These are phyloP conservation scores for Ceyx margarethae DNA, from an alignment of 2,113 vertebrate species.

Conservation along the genomic window DNA sequence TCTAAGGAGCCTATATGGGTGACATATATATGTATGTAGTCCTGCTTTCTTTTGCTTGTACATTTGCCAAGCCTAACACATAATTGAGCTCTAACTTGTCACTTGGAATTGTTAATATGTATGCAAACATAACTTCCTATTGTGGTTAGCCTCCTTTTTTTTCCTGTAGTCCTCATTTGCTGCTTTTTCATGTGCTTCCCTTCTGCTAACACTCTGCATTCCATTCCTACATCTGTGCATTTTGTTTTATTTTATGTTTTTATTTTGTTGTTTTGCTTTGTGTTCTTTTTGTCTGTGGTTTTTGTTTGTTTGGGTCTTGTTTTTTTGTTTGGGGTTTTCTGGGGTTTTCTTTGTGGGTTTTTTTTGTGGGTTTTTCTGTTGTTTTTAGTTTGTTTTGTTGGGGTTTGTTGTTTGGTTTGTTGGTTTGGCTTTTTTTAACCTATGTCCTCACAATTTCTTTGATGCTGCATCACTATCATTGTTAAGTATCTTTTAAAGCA, in stretches of 20 bases:
- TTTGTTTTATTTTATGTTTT: neutral
- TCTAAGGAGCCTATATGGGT: neutral
- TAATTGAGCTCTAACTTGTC: neutral
- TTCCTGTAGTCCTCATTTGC: neutral
- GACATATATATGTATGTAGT: neutral
- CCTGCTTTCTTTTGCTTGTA: neutral
- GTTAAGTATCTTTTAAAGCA: neutral
- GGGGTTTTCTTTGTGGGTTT: neutral
- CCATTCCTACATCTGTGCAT: neutral
- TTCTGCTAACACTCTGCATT: neutral
- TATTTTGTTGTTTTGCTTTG: too few species aligned
- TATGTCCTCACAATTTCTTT: neutral
- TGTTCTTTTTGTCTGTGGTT: neutral
- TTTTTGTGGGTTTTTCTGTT: too few species aligned
- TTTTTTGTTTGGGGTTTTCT: too few species aligned
- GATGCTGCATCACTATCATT: neutral
- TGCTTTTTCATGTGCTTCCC: neutral
- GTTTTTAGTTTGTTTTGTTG: neutral
- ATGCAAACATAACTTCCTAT: neutral
- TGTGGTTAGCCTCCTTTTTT: neutral
- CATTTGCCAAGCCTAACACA: neutral
- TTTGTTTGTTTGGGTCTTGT: too few species aligned
- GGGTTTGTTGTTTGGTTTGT: neutral
- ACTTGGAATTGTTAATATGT: constrained; percentile 4
- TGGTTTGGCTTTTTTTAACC: too few species aligned